phyloP scores from a whole-genome alignment of 2,888 invertebrate genomes.

The Ryuthela nishihirai region DNA sequence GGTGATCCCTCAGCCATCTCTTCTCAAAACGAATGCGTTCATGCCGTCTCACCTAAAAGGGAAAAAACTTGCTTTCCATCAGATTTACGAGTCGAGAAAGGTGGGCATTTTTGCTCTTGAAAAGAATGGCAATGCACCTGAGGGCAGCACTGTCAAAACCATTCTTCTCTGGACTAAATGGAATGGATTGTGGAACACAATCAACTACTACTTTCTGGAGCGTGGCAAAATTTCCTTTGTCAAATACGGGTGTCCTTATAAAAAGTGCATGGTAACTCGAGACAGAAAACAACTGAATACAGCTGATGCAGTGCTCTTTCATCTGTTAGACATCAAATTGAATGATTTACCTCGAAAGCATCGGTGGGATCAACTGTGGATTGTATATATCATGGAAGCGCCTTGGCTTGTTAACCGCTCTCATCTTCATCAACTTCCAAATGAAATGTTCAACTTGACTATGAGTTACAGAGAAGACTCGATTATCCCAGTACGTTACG shows the following conservation, averaged over 20 bases:
- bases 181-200: conserved; percentile 28
- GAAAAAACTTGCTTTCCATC: conserved; percentile 24
- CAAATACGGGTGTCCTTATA: conserved; percentile 23
- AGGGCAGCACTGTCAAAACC: background rate
- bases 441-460: conserved; percentile 36
- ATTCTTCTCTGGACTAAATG: conserved; percentile 33
- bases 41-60: conserved; percentile 17
- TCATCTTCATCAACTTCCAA: background rate
- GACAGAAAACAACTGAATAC: conserved; percentile 14
- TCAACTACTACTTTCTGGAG: conserved; percentile 29
- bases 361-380: conserved; percentile 27
- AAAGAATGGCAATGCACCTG: no score
- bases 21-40: no score
- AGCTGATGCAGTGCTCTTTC: conserved; percentile 38
- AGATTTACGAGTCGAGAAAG: conserved; percentile 22
- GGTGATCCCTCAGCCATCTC: no score
- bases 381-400: conserved; percentile 23
- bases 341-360: conserved; percentile 17
- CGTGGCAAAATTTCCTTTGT: conserved; percentile 16
- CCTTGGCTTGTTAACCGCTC: conserved; percentile 25
- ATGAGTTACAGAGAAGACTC: conserved; percentile 37
- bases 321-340: conserved; percentile 27
- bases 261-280: conserved; percentile 23
- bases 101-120: conserved; percentile 12
- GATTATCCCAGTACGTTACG: conserved; percentile 30